phyloP scores from a whole-genome alignment of 2,113 vertebrate species.

The Okapia johnstoni region DNA sequence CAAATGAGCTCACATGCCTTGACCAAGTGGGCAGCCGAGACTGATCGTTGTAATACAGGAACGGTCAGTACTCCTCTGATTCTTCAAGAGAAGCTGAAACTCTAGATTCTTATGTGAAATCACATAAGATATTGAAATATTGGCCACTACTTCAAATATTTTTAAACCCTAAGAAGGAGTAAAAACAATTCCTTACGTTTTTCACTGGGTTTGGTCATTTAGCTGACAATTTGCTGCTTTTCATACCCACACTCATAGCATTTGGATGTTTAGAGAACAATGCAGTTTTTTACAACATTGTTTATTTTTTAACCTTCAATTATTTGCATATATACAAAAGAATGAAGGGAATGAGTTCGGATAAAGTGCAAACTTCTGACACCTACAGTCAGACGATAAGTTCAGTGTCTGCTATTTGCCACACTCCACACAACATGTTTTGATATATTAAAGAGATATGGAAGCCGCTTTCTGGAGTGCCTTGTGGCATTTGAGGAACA shows the following conservation, averaged over 20 bases:
- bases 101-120: neutral
- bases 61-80: accelerated
- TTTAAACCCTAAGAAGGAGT: neutral
- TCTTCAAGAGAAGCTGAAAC: neutral
- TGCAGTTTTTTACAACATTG: neutral
- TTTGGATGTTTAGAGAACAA: neutral
- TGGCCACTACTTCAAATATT: neutral
- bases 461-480: neutral
- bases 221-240: neutral
- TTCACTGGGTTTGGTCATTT: neutral
- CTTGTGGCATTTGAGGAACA: neutral
- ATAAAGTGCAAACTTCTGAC: neutral
- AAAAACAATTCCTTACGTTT: neutral
- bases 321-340: neutral
- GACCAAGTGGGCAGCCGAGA: neutral
- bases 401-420: neutral
- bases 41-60: accelerated
- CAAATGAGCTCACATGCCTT: neutral
- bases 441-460: neutral
- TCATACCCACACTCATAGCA: neutral
- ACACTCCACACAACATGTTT: neutral
- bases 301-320: neutral
- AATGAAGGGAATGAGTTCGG: neutral
- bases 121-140: neutral
- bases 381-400: neutral